Evolutionary conservation across 2,113 vertebrate genomes (phyloP).

Genomic region (Oreamnos americanus): DNA sequence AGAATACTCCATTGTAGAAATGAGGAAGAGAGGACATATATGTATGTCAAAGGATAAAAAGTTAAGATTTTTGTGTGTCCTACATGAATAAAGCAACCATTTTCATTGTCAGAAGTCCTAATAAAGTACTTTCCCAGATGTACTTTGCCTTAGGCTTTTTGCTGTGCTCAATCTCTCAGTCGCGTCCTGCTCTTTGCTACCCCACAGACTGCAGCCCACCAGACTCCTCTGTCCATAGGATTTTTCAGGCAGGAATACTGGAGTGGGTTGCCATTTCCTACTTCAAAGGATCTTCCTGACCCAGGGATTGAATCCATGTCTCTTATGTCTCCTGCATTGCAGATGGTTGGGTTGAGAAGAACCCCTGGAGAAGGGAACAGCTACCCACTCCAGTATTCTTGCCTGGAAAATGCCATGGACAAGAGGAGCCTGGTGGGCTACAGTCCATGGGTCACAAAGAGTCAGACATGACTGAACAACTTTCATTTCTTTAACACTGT

Average conservation of each 20-base stretch:
- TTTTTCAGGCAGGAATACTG: neutral
- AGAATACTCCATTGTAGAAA: neutral
- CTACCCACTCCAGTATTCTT: neutral
- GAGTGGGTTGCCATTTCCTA: neutral
- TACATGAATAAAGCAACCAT: neutral
- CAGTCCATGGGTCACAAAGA: neutral
- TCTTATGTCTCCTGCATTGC: neutral
- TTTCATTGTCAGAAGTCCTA: neutral
- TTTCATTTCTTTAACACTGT: neutral
- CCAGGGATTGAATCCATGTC: neutral
- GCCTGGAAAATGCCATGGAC: neutral
- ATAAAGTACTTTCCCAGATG: neutral
- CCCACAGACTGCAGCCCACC: neutral
- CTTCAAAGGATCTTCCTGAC: neutral
- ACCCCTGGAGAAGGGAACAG: neutral
- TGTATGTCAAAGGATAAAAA: neutral
- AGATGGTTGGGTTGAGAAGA: neutral
- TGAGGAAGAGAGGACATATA: neutral
- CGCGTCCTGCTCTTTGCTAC: neutral
- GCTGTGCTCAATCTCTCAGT: neutral
- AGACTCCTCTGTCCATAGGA: neutral
- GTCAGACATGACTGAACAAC: neutral
- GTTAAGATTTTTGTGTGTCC: neutral
- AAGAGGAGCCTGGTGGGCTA: neutral
- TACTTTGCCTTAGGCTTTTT: neutral